These are phyloP conservation scores for Drosophila triauraria DNA, from an alignment of 1,140 invertebrate species.

Conservation along the genomic window DNA sequence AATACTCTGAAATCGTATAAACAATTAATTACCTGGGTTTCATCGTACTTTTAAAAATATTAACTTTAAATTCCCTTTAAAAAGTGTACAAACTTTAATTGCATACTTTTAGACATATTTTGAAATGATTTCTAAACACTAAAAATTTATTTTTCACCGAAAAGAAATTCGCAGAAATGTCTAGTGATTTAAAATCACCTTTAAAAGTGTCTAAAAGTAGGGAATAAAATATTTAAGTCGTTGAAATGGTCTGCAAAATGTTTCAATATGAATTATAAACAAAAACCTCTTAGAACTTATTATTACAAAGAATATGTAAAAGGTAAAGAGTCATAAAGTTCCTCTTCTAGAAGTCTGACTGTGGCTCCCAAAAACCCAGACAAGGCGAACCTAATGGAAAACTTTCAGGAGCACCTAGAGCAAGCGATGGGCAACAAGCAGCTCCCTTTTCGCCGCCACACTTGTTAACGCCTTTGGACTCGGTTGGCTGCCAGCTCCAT, in stretches of 20 bases:
- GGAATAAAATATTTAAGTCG: background rate
- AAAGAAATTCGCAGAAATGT: no score
- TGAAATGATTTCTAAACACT: no score
- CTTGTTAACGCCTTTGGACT: slow-evolving; percentile 52
- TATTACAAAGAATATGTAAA: background rate
- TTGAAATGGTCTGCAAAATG: no score
- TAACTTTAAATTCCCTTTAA: no score
- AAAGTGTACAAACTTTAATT: no score
- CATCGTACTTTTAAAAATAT: no score
- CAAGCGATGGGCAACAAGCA: background rate
- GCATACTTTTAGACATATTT: no score
- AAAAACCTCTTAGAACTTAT: background rate
- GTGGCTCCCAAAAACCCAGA: background rate
- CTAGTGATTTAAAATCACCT: background rate
- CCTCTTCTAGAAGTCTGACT: background rate
- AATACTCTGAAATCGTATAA: accelerated
- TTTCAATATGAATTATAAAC: no score
- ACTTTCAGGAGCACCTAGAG: slow-evolving; percentile 24
- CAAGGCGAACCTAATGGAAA: slow-evolving; percentile 28
- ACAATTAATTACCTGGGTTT: no score
- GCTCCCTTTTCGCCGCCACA: slow-evolving; percentile 28
- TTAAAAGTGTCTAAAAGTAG: background rate
- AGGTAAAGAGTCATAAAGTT: background rate
- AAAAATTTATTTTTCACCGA: no score
- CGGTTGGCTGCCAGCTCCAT: slow-evolving; percentile 46